Conservation (phyloP, 2,797 vertebrate species). For the Hoplostethus mediterraneus region DNA sequence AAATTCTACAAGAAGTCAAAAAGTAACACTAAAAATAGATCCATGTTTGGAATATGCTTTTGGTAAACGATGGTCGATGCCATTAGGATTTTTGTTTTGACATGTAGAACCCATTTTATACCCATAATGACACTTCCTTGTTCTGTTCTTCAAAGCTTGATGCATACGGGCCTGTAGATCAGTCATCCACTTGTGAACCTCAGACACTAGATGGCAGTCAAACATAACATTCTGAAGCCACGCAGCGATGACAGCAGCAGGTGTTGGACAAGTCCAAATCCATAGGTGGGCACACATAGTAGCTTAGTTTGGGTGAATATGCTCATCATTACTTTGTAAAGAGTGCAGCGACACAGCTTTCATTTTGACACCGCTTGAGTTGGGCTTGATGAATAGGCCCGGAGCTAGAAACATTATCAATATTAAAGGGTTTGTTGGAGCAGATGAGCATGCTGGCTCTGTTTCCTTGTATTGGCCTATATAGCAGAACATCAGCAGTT, state of each 20-base stretch:
- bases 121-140: not conserved
- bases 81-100: not conserved
- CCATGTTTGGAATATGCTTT: not conserved
- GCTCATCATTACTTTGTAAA: conserved; percentile 32
- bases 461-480: conserved; percentile 38
- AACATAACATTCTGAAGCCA: conserved; percentile 37
- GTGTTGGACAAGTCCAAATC: conserved; percentile 1
- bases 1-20: not conserved
- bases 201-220: conserved; percentile 75
- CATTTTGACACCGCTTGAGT: conserved; percentile 38
- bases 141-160: not conserved
- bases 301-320: conserved; percentile 19
- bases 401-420: conserved; percentile 59
- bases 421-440: conserved; percentile 53
- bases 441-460: conserved; percentile 19
- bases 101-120: not conserved
- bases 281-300: not conserved
- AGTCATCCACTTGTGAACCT: conserved; percentile 10
- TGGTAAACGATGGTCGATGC: too few species aligned
- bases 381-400: conserved; percentile 48
- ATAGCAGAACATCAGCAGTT: conserved; percentile 24
- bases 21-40: not conserved
- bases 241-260: not conserved
- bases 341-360: conserved; percentile 39
- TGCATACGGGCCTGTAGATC: not conserved